Evolutionary conservation across 1,140 invertebrate species (phyloP).

Genomic region (Polyergus mexicanus): DNA sequence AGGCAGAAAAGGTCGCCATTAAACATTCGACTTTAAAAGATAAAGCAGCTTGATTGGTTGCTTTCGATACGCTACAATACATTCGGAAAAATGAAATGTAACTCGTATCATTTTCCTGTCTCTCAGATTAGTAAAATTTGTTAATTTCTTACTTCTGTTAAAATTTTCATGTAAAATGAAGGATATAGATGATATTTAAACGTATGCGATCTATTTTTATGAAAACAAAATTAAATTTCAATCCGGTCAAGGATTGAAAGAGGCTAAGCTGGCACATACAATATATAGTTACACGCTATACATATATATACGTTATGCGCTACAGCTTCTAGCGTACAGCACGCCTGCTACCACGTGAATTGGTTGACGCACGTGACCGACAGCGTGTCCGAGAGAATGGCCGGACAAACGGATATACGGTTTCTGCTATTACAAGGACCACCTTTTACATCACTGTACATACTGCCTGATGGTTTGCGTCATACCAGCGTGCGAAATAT

Average conservation of each 20-base stretch:
- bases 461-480: slow-evolving; percentile 51
- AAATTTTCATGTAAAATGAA: background rate
- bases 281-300: background rate
- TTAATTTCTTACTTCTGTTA: background rate
- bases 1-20: background rate
- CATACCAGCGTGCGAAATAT: slow-evolving; percentile 45
- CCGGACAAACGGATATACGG: slow-evolving; percentile 63
- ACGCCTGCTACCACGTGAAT: slow-evolving; percentile 67
- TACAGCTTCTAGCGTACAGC: slow-evolving; percentile 17
- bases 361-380: slow-evolving; percentile 66
- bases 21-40: slow-evolving; percentile 46
- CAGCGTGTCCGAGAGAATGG: slow-evolving; percentile 66
- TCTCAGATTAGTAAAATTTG: background rate
- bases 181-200: background rate
- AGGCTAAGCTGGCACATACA: background rate
- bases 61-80: background rate
- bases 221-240: background rate
- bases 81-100: background rate
- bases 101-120: background rate
- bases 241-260: background rate
- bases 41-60: background rate
- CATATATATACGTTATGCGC: slow-evolving; percentile 1
- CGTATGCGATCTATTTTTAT: background rate
- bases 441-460: slow-evolving; percentile 63
- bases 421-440: slow-evolving; percentile 60